Evolutionary conservation across 2,113 vertebrate species (phyloP), one percentile per base, ranked within the genome.

Genomic region (Lophotis ruficrista): DNA sequence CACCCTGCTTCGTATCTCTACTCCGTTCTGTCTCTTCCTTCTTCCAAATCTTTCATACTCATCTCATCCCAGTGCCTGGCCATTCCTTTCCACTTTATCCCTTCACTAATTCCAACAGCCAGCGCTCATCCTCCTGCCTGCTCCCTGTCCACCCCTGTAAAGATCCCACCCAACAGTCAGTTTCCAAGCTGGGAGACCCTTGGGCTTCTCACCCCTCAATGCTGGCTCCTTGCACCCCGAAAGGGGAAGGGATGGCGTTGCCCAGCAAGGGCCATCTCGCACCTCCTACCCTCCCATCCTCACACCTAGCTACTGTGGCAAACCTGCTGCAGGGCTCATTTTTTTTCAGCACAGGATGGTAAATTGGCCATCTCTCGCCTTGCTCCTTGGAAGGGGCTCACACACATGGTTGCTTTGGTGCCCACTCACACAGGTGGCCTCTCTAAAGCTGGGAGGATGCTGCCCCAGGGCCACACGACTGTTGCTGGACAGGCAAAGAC

Each of bases 231-330:
- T 30, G 43, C 18, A 5, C 20, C 64, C 20, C 3, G 27, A 25
- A n/a, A 21, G 60, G 50, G 31, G 28, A 64, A 28, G n/a, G 54
- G 41, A 5, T 2, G 1, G 64, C 33, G 19, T 14, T 65, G 85
- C 25, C 11, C 7, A 1, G 61, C 4, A 1, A 71, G 51, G 30
- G 45, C 75, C 6, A 1, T 43, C 68, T 62, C 2, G 0, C 13
- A 8, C 72, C 53, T 65, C 35, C 50, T 41, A 3, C 24, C 51
- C n/a, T 37, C 11, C 10, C 0, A 0, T 12, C 33, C 0, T 0
- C 47, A 18, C 24, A 6, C 2, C 0, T 2, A 20, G 25, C 37
- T 5, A 1, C 64, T 12, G n/a, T 3, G 1, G 18, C 37, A 35
- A 69, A 2, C 20, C 43, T 51, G 35, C 48, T 50, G 69, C 72